Evolutionary conservation across 2,888 invertebrate genomes (phyloP), one percentile per base, ranked within the genome.

Genomic region (Heliconius ismenius): DNA sequence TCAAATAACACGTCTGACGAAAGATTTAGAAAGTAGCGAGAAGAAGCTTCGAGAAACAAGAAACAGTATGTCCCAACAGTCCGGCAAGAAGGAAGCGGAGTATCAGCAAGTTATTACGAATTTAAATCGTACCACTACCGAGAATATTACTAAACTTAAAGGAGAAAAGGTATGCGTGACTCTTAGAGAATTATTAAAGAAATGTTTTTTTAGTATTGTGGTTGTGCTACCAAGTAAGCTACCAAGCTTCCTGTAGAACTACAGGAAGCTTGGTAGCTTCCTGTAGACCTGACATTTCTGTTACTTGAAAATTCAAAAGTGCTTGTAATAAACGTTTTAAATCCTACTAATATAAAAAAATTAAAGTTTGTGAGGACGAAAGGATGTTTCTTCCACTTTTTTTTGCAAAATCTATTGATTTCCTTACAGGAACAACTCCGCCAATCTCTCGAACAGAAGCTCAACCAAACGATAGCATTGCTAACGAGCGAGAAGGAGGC

Each of bases 31-130:
- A 79, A 95, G 95, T 82, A 96, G 96, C 69, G 97, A 98, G 85
- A 92, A 91, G 82, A 94, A 94, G 75, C 83, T 93, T 21, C 92
- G 94, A 6, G 97, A 97, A 54, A 96, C 96, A 1, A 97, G 96
- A 85, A 96, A 95, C 79, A 95, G 95, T 70, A 91, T 98, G 84
- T 94, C 95, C 1, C 97, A 97, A 84, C 96, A 97, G 74, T 95
- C 96, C 0, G 96, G 96, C 15, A 96, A 96, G 82, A 97, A 97
- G 83, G 97, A 98, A 88, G 96, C 96, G 0, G 98, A 98, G 86
- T 97, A 96, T 83, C 96, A 97, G 83, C 96, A 97, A 86, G 95
- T 96, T 75, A 95, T 98, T 70, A 90, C 95, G 24, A 96, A 96
- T 85, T 90, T 98, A 49, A 97, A 96, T 85, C 95, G 96, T 74